Conservation (phyloP, 2,888 invertebrate species). For the Acheta domesticus region DNA sequence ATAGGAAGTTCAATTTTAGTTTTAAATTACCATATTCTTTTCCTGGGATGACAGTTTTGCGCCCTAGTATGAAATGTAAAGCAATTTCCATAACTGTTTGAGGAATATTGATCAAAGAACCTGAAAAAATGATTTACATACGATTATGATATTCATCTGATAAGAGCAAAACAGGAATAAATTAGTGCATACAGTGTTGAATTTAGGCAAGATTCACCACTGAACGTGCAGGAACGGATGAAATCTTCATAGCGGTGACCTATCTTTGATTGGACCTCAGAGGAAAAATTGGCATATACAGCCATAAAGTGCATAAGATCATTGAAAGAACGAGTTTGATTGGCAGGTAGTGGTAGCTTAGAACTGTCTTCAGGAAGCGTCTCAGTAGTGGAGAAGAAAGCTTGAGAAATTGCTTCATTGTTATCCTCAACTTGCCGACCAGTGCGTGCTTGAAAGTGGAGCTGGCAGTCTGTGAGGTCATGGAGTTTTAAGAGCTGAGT, state of each 20-base stretch:
- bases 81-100: constrained; percentile 37
- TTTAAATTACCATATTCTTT: constrained; percentile 36
- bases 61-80: constrained; percentile 35
- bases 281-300: constrained; percentile 34
- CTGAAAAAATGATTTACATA: constrained; percentile 26
- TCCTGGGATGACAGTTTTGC: constrained; percentile 37
- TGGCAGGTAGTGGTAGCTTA: constrained; percentile 19
- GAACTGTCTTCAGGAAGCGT: not conserved
- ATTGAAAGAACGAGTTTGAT: constrained; percentile 37
- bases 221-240: constrained; percentile 36
- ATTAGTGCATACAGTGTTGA: constrained; percentile 32
- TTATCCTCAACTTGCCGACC: not conserved
- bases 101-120: constrained; percentile 32
- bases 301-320: constrained; percentile 38
- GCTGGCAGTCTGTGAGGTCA: constrained; percentile 27
- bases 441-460: constrained; percentile 23
- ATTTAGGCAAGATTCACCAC: constrained; percentile 36
- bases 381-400: not conserved
- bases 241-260: constrained; percentile 34
- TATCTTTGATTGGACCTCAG: constrained; percentile 30
- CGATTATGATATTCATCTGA: too few species aligned
- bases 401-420: not conserved
- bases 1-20: too few species aligned
- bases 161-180: not conserved
- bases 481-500: constrained; percentile 29